Conservation (phyloP, 30 jellyfish, hydroid and myxozoan species). For the Hydractinia echinata region DNA sequence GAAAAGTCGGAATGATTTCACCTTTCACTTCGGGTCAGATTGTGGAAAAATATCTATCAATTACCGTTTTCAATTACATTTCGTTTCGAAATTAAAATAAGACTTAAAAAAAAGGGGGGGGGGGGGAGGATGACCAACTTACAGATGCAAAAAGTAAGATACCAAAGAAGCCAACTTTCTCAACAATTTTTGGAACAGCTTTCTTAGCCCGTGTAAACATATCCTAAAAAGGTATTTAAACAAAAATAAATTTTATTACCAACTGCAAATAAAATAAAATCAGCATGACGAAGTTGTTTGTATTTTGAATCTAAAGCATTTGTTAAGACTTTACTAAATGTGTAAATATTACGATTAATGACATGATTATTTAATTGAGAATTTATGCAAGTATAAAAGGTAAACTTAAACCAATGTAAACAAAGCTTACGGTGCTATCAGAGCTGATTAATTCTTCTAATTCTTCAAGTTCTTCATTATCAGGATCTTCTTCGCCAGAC, state of each 20-base stretch:
- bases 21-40: no score
- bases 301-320: no score
- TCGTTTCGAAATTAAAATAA: no score
- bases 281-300: neutral
- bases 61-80: no score
- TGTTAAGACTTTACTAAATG: no score
- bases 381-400: no score
- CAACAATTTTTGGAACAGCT: constrained; percentile 91
- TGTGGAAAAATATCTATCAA: no score
- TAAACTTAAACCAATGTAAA: neutral
- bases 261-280: neutral
- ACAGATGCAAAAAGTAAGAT: constrained; percentile 96
- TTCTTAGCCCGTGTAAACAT: constrained; percentile 75
- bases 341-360: no score
- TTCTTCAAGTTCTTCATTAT: constrained; percentile 91
- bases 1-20: no score
- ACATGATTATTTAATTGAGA: no score
- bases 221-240: constrained; percentile 40
- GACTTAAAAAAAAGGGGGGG: no score
- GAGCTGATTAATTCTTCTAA: constrained; percentile 84
- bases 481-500: constrained; percentile 90
- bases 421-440: constrained; percentile 64
- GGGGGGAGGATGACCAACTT: constrained; percentile 30
- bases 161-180: constrained; percentile 95
- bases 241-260: neutral